phyloP scores from a whole-genome alignment of 2,888 invertebrate species.

The Epistrophe eligans region DNA sequence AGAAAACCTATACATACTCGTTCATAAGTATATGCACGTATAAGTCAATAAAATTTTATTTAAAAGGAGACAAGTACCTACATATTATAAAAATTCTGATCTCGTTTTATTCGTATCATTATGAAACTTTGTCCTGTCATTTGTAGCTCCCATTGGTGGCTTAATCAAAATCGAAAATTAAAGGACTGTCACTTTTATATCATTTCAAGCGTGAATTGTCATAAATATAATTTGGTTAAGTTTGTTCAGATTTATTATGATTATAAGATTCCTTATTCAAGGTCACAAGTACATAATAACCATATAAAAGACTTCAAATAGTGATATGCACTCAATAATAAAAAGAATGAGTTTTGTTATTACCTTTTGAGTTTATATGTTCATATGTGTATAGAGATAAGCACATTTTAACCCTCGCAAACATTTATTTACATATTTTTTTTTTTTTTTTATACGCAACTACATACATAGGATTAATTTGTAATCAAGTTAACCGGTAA shows the following conservation, averaged over 20 bases:
- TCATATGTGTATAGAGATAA: background rate
- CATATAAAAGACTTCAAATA: background rate
- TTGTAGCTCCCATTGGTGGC: background rate
- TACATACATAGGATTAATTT: background rate
- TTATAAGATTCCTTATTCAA: constrained; percentile 8
- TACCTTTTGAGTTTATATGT: background rate
- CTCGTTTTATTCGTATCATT: constrained; percentile 15
- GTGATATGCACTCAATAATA: constrained; percentile 1
- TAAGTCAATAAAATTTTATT: background rate
- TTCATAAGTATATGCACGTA: too few relatives aligned
- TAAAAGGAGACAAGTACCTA: background rate
- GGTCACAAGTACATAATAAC: background rate
- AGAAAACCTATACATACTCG: background rate
- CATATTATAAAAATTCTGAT: background rate
- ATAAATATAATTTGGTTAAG: constrained; percentile 16
- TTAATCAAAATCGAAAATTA: constrained; percentile 16
- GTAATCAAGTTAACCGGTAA: background rate
- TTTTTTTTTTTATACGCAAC: background rate
- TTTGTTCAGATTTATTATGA: constrained; percentile 1
- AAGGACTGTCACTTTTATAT: constrained; percentile 4
- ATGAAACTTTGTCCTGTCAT: constrained; percentile 1
- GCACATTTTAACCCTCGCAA: background rate
- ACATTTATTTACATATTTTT: constrained; percentile 3
- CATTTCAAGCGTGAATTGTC: background rate
- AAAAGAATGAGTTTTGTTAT: background rate